These are phyloP conservation scores for Halcyon badia DNA, from an alignment of 2,797 vertebrate species.

Conservation along the genomic window DNA sequence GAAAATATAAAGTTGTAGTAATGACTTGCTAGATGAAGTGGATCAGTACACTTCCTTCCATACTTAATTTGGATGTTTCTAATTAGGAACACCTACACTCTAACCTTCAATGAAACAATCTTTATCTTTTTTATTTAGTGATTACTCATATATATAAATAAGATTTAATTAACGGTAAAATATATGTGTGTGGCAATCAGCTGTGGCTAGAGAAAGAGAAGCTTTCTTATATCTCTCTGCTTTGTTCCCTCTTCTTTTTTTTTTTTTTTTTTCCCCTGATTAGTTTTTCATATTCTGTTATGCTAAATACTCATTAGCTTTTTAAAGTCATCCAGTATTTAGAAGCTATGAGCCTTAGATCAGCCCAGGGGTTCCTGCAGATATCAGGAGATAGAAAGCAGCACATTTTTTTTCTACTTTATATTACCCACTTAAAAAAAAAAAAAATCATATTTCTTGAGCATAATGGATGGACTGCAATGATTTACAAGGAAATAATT, in stretches of 20 bases:
- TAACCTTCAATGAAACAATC: neutral
- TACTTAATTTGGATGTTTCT: neutral
- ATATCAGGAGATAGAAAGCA: slow-evolving; percentile 4
- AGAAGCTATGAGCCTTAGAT: neutral
- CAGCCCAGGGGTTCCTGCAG: neutral
- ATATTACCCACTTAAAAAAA: slow-evolving; percentile 38
- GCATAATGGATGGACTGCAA: slow-evolving; percentile 37
- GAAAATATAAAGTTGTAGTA: neutral
- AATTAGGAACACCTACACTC: neutral
- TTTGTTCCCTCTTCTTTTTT: neutral
- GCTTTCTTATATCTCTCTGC: neutral
- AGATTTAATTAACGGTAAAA: neutral
- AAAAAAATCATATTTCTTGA: slow-evolving; percentile 25
- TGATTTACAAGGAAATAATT: slow-evolving; percentile 71
- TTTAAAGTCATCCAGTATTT: neutral
- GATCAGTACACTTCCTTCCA: neutral
- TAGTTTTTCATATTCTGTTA: neutral
- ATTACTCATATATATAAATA: neutral
- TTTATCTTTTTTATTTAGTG: neutral
- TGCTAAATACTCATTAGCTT: neutral
- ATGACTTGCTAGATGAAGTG: neutral
- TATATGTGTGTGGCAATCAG: neutral
- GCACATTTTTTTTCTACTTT: slow-evolving; percentile 3
- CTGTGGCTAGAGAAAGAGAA: neutral
- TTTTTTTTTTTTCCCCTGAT: neutral